Evolutionary conservation across 2,113 vertebrate genomes (phyloP).

Genomic region (Neolamprologus sp.): DNA sequence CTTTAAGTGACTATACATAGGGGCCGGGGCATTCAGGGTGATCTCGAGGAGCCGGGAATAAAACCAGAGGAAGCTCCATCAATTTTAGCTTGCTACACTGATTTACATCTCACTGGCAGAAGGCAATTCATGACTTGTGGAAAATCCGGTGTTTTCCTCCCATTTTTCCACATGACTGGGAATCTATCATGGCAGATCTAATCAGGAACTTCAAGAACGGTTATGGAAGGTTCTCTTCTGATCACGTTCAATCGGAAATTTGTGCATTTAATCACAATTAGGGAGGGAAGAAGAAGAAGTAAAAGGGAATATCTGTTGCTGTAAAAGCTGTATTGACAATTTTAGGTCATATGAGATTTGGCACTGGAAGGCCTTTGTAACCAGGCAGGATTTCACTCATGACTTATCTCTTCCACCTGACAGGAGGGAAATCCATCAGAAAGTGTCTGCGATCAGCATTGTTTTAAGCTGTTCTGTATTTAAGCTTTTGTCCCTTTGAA

Average conservation of each 20-base stretch:
- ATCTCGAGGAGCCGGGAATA: constrained; percentile 45
- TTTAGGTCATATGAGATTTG: background rate
- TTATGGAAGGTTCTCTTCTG: constrained; percentile 7
- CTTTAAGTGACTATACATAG: constrained; percentile 16
- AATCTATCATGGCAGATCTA: constrained; percentile 45
- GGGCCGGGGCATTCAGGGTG: constrained; percentile 10
- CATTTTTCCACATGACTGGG: constrained; percentile 9
- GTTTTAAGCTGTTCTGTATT: background rate
- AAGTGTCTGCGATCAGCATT: background rate
- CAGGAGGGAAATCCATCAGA: constrained; percentile 25
- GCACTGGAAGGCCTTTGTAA: constrained; percentile 1
- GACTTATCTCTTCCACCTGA: constrained; percentile 12
- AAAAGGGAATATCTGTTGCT: background rate
- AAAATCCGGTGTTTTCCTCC: constrained; percentile 47
- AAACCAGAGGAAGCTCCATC: constrained; percentile 63
- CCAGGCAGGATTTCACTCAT: background rate
- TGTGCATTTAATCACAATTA: constrained; percentile 19
- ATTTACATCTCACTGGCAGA: constrained; percentile 68
- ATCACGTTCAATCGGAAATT: constrained; percentile 19
- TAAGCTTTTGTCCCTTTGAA: background rate
- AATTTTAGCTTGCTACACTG: constrained; percentile 58
- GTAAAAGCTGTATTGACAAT: background rate
- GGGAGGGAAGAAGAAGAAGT: background rate
- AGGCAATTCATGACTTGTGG: constrained; percentile 59
- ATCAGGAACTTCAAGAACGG: constrained; percentile 21